Evolutionary conservation across 2,888 invertebrate species (phyloP).

Genomic region (Clunio marinus): DNA sequence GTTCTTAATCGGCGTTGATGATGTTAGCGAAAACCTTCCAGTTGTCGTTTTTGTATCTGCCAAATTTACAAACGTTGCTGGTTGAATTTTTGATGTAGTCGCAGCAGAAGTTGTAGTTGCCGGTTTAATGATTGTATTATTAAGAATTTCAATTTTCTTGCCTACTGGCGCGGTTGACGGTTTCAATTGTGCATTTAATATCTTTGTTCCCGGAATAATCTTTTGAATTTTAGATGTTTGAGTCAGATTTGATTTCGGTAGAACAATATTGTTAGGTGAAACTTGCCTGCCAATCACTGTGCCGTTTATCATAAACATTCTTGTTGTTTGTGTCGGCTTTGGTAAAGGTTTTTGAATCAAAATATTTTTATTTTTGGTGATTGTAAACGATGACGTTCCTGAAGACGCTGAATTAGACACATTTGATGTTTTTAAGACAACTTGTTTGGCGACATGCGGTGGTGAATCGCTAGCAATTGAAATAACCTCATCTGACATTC

Average conservation of each 20-base stretch:
- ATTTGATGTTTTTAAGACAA: not conserved
- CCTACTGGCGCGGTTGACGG: not conserved
- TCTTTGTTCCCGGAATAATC: not conserved
- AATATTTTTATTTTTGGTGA: constrained; percentile 22
- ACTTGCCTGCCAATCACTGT: not conserved
- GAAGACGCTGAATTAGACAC: not conserved
- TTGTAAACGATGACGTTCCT: not conserved
- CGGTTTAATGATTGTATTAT: constrained; percentile 24
- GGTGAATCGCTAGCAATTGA: constrained; percentile 4
- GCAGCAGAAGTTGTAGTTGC: not conserved
- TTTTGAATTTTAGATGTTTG: not conserved
- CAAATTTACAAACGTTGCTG: constrained; percentile 13
- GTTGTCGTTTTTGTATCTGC: not conserved
- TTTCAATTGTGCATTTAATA: not conserved
- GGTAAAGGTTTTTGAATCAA: constrained; percentile 17
- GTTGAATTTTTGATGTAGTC: not conserved
- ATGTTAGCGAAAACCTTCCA: not conserved
- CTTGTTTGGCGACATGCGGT: not conserved
- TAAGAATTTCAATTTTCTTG: constrained; percentile 27
- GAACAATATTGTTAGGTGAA: constrained; percentile 15
- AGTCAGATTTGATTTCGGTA: not conserved
- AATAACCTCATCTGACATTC: not conserved
- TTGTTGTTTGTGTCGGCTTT: not conserved
- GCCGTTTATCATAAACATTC: constrained; percentile 14
- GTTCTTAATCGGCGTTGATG: not conserved